Conservation (phyloP, 2,113 vertebrate species). For the Nycticorax nycticorax region DNA sequence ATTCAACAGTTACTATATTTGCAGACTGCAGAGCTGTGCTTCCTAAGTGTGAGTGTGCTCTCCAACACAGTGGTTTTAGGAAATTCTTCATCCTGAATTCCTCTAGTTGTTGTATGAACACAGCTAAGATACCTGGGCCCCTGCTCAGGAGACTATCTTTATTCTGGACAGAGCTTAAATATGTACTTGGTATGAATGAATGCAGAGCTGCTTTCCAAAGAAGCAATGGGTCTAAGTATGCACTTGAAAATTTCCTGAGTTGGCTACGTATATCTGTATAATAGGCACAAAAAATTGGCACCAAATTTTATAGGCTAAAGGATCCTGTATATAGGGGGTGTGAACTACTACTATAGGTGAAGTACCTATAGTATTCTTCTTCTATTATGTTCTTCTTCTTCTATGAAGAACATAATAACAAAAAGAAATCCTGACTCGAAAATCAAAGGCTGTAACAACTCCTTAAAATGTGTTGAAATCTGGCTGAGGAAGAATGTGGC, state of each 20-base stretch:
- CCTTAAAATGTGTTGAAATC: neutral
- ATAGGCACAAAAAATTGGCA: neutral
- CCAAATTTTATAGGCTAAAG: neutral
- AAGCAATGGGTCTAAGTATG: neutral
- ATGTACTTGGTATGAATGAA: neutral
- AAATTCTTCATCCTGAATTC: neutral
- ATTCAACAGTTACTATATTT: neutral
- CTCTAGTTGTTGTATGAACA: neutral
- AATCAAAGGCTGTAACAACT: neutral
- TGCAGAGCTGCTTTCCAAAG: neutral
- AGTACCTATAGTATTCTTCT: neutral
- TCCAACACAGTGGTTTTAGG: neutral
- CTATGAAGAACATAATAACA: neutral
- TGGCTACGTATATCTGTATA: neutral
- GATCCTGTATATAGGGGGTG: neutral
- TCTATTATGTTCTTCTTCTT: too few species aligned
- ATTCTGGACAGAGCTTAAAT: neutral
- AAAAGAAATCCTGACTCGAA: neutral
- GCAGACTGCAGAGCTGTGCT: neutral
- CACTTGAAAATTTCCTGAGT: neutral
- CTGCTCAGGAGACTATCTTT: neutral
- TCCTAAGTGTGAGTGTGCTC: neutral
- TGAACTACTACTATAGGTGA: neutral
- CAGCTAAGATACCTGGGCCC: neutral
- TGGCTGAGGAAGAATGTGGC: neutral